phyloP scores from a whole-genome alignment of 2,113 vertebrate genomes.

The Panthera tigris region DNA sequence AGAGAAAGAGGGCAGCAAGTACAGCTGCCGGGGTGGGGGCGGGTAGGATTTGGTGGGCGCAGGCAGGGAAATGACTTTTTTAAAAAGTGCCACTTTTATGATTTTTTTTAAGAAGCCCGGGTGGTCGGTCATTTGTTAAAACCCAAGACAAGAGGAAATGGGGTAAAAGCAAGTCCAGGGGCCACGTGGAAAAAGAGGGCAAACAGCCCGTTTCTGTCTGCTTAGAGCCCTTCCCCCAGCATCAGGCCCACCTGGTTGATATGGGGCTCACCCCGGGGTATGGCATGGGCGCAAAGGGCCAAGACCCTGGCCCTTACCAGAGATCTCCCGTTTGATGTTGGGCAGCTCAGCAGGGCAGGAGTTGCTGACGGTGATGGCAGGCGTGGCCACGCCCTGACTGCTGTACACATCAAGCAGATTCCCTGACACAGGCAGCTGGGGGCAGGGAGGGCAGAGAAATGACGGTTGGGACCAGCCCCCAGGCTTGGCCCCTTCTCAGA shows the following conservation, averaged over 20 bases:
- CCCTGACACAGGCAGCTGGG: constrained; percentile 90
- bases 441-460: constrained; percentile 63
- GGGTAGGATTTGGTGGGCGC: not conserved
- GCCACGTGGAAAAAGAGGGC: not conserved
- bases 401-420: constrained; percentile 91
- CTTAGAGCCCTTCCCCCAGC: not conserved
- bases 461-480: not conserved
- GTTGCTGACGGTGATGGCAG: constrained; percentile 90
- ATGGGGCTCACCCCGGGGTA: not conserved
- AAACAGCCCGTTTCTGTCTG: not conserved
- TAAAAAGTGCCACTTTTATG: not conserved
- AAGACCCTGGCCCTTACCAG: constrained; percentile 81
- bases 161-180: not conserved
- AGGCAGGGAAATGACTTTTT: not conserved
- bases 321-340: constrained; percentile 91
- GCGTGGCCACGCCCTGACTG: constrained; percentile 85
- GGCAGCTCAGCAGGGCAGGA: constrained; percentile 94
- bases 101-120: not conserved
- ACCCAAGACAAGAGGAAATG: not conserved
- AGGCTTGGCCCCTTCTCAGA: not conserved
- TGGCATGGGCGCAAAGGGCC: not conserved
- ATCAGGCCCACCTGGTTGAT: not conserved
- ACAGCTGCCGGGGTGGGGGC: not conserved
- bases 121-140: constrained; percentile 10
- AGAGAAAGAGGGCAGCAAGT: not conserved